Evolutionary conservation across 2,113 vertebrate genomes (phyloP), one percentile per base, ranked within the genome.

Genomic region (Myodes glareolus): DNA sequence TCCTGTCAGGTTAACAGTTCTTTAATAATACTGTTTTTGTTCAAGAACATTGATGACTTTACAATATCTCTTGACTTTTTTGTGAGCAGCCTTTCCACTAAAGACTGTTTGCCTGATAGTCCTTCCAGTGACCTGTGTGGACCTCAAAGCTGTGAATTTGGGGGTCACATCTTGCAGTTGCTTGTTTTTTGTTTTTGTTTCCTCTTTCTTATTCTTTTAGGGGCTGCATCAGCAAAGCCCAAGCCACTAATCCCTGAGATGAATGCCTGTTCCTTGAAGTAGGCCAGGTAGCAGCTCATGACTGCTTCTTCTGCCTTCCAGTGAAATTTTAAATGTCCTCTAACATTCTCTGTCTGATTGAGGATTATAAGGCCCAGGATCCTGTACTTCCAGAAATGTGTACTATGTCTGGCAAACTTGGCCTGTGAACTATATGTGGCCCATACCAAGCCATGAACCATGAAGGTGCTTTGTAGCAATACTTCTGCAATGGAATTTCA

Each of bases 181-280:
- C 10, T 31, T 45, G 4, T 77, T 88, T 72, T 68, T 11, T 84
- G 11, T 63, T 90, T 33, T 13, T 27, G 5, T 21, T 70, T 75
- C 23, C 7, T 23, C 33, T 39, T 29, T 78, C n/a, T 42, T 27
- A 17, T 67, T 19, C 72, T 47, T 33, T 73, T 55, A 65, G 16
- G 9, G 10, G 21, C 4, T 85, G 63, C 3, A 36, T 25, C 29
- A 65, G 33, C 65, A 84, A 36, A 33, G 19, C 7, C 19, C 61
- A 55, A 81, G 7, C 8, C 3, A 0, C 5, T 25, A 8, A 39
- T 52, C 70, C 45, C 25, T 29, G 31, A 19, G 19, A 9, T 27
- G n/a, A 10, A 75, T 23, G 33, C 13, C 0, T 7, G 0, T 33
- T 50, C 10, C 12, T 27, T n/a, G 5, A 11, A 45, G 13, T 10